Evolutionary conservation across 2,888 invertebrate genomes (phyloP), one percentile per base, ranked within the genome.

Genomic region (Sarcophaga caerulescens): DNA sequence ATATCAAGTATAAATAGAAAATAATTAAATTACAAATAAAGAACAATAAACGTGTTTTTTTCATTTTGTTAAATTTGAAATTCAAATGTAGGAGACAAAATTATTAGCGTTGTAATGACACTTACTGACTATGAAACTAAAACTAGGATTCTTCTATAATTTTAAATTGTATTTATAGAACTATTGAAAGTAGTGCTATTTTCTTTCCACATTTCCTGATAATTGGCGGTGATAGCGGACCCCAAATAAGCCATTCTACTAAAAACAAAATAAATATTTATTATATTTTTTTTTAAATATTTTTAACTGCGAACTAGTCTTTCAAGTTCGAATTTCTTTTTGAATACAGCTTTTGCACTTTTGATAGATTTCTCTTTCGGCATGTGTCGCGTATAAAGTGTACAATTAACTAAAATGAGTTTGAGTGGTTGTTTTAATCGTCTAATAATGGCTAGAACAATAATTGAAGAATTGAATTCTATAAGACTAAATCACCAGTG

Each of bases 11-110:
- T 35, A 52, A 57, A 59, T 71, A 47, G 17, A 47, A 35, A 66
- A 74, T 80, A 74, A 68, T 62, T 74, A 60, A 68, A 74, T 69
- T 68, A 52, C 17, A 68, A 59, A 52, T n/a, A 23, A 71, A 17
- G 19, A 23, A 78, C 59, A 17, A 73, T 25, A 80, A 17, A 57
- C 11, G 47, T 68, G 59, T 35, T 11, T 68, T 52, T 19, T 62
- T 17, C 3, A 52, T 35, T 78, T 78, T 60, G 12, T 52, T 23
- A 60, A 69, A 78, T 65, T 65, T 74, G 21, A n/a, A 79, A 75
- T 59, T 84, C 80, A 74, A 14, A 63, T 8, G 17, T n/a, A 65
- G 12, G 52, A 65, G 35, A 14, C 5, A 2, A 23, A 71, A 66
- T 59, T 52, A 62, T 62, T 14, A 63, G 47, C 52, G n/a, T 45